These are phyloP conservation scores for Teinopalpus imperialis DNA, from an alignment of 2,888 invertebrate species.

Conservation along the genomic window DNA sequence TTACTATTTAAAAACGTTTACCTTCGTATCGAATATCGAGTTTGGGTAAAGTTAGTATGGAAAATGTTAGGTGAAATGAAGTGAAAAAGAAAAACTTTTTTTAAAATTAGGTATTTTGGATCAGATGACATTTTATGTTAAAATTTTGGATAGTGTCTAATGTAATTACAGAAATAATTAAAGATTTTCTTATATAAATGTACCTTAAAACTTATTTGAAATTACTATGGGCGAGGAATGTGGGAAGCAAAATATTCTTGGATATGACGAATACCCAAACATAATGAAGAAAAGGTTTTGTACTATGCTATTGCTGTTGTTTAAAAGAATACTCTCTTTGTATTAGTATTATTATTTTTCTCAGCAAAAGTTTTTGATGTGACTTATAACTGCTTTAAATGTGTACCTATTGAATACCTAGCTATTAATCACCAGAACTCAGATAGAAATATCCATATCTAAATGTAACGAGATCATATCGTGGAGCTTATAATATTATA, in stretches of 20 bases:
- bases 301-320: conserved; percentile 22
- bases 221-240: conserved; percentile 7
- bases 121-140: background rate
- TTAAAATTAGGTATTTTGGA: background rate
- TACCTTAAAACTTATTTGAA: conserved; percentile 1
- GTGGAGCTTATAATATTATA: conserved; percentile 43
- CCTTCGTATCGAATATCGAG: conserved; percentile 26
- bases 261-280: conserved; percentile 9
- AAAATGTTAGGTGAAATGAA: background rate
- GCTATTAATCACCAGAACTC: conserved; percentile 1
- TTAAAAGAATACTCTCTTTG: conserved; percentile 9
- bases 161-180: background rate
- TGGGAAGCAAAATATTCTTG: conserved; percentile 2
- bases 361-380: conserved; percentile 16
- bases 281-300: conserved; percentile 15
- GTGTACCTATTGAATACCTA: conserved; percentile 15
- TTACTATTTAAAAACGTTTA: conserved; percentile 47
- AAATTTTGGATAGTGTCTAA: background rate
- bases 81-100: too few relatives aligned
- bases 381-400: conserved; percentile 27
- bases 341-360: conserved; percentile 17
- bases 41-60: background rate
- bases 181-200: conserved; percentile 2
- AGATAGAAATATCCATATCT: conserved; percentile 41
- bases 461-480: conserved; percentile 50